These are phyloP conservation scores for Dromas ardeola DNA, from an alignment of 2,113 vertebrate genomes.

Conservation along the genomic window DNA sequence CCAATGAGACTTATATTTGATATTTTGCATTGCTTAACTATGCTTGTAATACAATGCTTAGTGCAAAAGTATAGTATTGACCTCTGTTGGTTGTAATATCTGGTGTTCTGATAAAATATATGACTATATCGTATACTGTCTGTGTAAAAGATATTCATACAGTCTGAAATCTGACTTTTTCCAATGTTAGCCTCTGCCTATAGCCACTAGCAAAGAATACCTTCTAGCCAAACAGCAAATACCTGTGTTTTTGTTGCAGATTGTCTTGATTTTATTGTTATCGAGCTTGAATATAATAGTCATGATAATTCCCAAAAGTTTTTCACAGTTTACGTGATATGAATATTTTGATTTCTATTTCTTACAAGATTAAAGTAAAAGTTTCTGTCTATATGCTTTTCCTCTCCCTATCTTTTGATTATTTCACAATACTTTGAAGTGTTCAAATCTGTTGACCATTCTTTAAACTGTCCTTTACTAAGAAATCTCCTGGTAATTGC, in stretches of 20 bases:
- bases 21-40: background rate
- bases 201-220: background rate
- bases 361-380: background rate
- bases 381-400: background rate
- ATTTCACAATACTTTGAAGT: background rate
- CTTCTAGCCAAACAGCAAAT: background rate
- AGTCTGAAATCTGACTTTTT: background rate
- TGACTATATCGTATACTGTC: background rate
- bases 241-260: background rate
- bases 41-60: background rate
- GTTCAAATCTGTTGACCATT: background rate
- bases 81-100: background rate
- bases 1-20: background rate
- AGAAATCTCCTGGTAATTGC: background rate
- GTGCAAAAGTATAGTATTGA: background rate
- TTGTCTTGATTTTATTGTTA: background rate
- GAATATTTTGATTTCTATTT: background rate
- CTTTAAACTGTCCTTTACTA: background rate
- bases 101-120: background rate
- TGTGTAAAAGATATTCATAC: background rate
- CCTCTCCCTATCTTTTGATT: background rate
- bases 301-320: background rate
- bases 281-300: background rate
- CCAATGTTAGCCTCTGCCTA: background rate
- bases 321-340: background rate